Conservation (phyloP, 35 echinoderm and acorn worm genomes). For the Stichopus chloronotus region DNA sequence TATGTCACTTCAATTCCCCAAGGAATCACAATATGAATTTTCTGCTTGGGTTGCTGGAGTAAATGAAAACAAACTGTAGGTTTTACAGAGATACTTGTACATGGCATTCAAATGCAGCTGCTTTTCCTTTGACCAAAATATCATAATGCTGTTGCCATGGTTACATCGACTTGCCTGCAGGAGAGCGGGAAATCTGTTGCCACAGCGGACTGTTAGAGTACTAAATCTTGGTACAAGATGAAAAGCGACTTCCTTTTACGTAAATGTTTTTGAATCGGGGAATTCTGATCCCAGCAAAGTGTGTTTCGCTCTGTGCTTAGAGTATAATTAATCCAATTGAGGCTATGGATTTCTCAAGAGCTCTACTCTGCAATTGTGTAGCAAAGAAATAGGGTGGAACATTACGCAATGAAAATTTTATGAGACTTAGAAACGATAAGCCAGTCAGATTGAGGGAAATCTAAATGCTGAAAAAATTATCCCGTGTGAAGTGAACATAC, state of each 20-base stretch:
- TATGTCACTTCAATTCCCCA: conserved; percentile 28
- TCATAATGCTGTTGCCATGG: conserved; percentile 48
- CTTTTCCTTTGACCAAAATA: conserved; percentile 53
- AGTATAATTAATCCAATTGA: conserved; percentile 34
- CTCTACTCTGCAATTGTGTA: too few relatives aligned
- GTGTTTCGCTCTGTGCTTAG: background rate
- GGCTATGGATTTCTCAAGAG: background rate
- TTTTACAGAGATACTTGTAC: conserved; percentile 14
- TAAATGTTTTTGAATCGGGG: conserved; percentile 46
- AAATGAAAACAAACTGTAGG: conserved; percentile 5
- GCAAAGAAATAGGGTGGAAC: too few relatives aligned
- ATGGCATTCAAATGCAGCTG: conserved; percentile 46
- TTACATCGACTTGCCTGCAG: conserved; percentile 49
- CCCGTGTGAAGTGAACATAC: too few relatives aligned
- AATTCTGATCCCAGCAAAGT: conserved; percentile 16
- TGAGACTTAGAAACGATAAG: too few relatives aligned
- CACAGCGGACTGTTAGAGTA: conserved; percentile 25
- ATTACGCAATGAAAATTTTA: too few relatives aligned
- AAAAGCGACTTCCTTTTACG: conserved; percentile 42
- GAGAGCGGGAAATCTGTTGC: conserved; percentile 47
- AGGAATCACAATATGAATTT: conserved; percentile 31
- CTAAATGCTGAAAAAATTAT: too few relatives aligned
- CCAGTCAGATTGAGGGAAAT: too few relatives aligned
- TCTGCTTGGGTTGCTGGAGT: conserved; percentile 14
- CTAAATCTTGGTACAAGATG: conserved; percentile 22